phyloP scores from a whole-genome alignment of 2,888 invertebrate genomes.

The Colostygia pectinataria region DNA sequence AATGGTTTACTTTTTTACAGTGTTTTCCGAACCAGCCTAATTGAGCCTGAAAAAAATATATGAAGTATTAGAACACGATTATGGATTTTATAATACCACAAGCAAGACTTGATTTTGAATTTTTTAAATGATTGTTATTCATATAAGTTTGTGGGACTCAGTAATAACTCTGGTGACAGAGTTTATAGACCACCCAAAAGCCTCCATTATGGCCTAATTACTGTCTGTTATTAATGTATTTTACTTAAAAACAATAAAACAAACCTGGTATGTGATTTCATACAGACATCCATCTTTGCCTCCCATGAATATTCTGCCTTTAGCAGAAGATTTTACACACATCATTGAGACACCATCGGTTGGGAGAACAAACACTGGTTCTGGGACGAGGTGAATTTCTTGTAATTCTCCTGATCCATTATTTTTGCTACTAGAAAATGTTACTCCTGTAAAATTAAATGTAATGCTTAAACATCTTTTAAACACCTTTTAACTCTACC shows the following conservation, averaged over 20 bases:
- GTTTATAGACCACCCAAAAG: no score
- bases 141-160: no score
- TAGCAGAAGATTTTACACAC: slow-evolving; percentile 90
- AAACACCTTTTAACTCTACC: no score
- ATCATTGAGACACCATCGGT: slow-evolving; percentile 94
- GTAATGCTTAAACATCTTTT: not conserved
- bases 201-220: no score
- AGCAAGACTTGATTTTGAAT: no score
- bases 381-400: slow-evolving; percentile 95
- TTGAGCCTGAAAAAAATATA: slow-evolving; percentile 82
- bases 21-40: slow-evolving; percentile 97
- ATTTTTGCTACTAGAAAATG: slow-evolving; percentile 78
- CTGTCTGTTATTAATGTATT: no score
- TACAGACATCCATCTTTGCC: slow-evolving; percentile 97
- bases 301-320: slow-evolving; percentile 96
- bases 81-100: no score
- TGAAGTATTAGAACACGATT: no score
- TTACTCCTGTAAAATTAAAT: slow-evolving; percentile 66
- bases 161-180: not conserved
- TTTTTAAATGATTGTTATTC: no score
- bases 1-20: slow-evolving; percentile 97
- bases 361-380: slow-evolving; percentile 96
- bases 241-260: not conserved
- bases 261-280: slow-evolving; percentile 96
- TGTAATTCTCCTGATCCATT: slow-evolving; percentile 79